Conservation (phyloP, 2,888 invertebrate genomes). For the Bombylius major region DNA sequence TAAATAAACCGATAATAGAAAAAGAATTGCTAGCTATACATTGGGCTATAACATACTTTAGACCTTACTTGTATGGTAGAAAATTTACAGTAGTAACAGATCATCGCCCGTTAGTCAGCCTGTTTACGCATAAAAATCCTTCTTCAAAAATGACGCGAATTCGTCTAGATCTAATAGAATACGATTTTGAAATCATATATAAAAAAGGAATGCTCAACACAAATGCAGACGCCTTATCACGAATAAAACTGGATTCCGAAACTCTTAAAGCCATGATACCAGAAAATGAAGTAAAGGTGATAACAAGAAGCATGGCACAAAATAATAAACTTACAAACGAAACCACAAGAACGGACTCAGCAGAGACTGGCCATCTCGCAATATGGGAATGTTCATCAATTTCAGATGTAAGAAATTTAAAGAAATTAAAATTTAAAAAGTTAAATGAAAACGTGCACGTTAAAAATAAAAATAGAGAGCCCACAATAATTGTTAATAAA, state of each 20-base stretch:
- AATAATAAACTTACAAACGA: not conserved
- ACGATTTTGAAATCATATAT: no score
- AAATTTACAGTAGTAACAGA: no score
- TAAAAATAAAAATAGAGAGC: not conserved
- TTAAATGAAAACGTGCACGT: not conserved
- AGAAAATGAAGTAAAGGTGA: not conserved
- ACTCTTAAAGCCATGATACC: not conserved
- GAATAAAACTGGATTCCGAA: no score
- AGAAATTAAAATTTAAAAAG: not conserved
- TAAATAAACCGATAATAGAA: constrained; percentile 20
- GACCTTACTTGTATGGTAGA: no score
- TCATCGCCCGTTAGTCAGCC: no score
- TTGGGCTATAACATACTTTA: constrained; percentile 12
- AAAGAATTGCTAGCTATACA: constrained; percentile 19
- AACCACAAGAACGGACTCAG: no score
- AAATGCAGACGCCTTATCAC: not conserved
- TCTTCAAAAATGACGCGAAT: no score
- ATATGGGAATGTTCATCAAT: not conserved
- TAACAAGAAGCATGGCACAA: not conserved
- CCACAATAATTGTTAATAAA: not conserved
- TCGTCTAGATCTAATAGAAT: no score
- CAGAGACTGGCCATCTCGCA: no score
- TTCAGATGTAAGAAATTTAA: not conserved
- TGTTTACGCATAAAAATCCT: no score
- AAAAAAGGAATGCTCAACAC: no score